These are phyloP conservation scores for Rhodeus uyekii DNA, from an alignment of 2,797 vertebrate genomes.

Conservation along the genomic window DNA sequence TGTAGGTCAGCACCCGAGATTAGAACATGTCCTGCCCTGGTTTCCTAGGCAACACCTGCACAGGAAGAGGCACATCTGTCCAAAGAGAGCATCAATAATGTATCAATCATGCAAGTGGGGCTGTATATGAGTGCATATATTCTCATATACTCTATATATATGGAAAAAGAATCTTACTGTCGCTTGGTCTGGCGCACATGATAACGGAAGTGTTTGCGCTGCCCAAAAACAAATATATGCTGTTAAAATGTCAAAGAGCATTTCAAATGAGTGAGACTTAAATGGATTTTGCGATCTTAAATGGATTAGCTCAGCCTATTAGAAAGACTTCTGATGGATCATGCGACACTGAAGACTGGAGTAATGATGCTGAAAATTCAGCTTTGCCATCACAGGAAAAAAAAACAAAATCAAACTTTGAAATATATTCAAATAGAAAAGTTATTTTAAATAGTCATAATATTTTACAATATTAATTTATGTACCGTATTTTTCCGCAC, in stretches of 20 bases:
- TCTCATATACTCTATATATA: not conserved
- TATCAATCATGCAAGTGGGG: not conserved
- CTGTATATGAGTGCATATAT: too few species aligned
- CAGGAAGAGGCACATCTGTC: conserved; percentile 75
- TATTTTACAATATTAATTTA: too few species aligned
- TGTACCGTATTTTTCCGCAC: too few species aligned
- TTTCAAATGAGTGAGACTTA: not conserved
- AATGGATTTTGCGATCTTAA: not conserved
- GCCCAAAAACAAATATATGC: not conserved
- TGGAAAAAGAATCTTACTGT: conserved; percentile 19
- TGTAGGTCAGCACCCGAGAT: conserved; percentile 68
- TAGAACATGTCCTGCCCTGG: conserved; percentile 75
- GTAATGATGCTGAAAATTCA: not conserved
- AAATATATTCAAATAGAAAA: too few species aligned
- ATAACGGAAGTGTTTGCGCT: not conserved
- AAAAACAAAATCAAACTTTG: not conserved
- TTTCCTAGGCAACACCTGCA: conserved; percentile 77
- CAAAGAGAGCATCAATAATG: conserved; percentile 52
- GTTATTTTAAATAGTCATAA: not conserved
- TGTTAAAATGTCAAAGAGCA: not conserved
- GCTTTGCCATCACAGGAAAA: too few species aligned
- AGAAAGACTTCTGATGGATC: not conserved
- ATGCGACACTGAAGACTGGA: not conserved
- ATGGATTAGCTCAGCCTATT: not conserved
- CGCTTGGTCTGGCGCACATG: conserved; percentile 27